Base-by-base conservation (phyloP, 2,888 invertebrate species). In the Himalopsyche japonica region DNA sequence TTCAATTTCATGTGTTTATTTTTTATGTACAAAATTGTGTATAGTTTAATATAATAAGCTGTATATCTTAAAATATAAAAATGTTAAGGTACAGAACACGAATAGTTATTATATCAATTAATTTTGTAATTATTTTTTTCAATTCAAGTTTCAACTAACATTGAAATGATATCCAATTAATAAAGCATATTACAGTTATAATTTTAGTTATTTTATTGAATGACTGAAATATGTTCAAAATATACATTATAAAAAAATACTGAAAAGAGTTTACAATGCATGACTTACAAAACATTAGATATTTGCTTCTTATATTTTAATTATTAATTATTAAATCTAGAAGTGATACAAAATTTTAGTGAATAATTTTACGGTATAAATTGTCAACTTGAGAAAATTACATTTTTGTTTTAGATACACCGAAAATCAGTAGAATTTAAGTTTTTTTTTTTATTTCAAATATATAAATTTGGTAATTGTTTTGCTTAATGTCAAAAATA, bases 401-500 rank as follows among this genome's bases (percentile, higher is more conserved):
- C 70, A 70, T 70, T 70, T 15, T 8, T 70, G 12, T 70, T 70
- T 24, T 30, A 70, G 24, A 70, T 70, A 70, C 27, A 70, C 70
- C 30, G 15, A 70, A 70, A 30, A 4, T 70, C 27, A 30, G 30
- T 15, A 20, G 12, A 20, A 27, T 70, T 15, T 70, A 6, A 30
- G 70, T 70, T 70, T 15, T 70, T 70, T 24, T 20, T 70, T 64
- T 24, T 24, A 27, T 64, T 24, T 70, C 30, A 70, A 70, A 70
- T 70, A 70, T 70, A 70, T 70, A 27, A 70, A 27, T 70, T 70
- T 30, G 70, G 24, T 70, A 70, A 27, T 70, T 15, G 24, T 70
- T 70, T 70, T 30, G 70, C 70, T 70, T 70, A 70, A 57, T 57
- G 70, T 70, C 70, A 70, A 70, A 70, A 70, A 70, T 82, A 82